Base-by-base conservation (phyloP, 2,888 invertebrate genomes). In the Eilema griseolum region DNA sequence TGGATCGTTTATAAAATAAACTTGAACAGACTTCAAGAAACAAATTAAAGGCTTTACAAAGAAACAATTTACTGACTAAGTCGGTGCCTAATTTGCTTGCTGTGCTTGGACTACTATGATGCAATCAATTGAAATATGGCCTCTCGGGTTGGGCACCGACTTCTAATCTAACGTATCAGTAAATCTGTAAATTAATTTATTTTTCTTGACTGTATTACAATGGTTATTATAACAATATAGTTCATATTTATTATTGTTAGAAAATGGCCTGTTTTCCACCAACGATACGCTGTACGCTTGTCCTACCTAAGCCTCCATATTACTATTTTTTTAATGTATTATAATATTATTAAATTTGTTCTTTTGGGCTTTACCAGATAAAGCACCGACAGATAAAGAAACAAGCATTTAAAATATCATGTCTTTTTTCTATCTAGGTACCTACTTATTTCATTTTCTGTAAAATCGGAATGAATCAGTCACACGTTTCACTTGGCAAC, bases 401-500 rank as follows among this genome's bases (percentile, higher is more conserved):
- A 23, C 57, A 59, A 28, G 20, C 20, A 33, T 33, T 20, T 28
- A 7, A 11, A 61, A 31, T 20, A 14, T 28, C 7, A 16, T 28
- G 14, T n/a, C 60, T 33, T 31, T 20, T 61, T 60, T 61, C 28
- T 31, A 5, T 11, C 20, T 8, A 31, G 28, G 14, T 60, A 60
- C 26, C 16, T 60, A 60, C 26, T 5, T 24, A 26, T 26, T 59
- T 14, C 26, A 63, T 66, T 59, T 59, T 28, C 20, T 28, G 57
- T 37, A 16, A 61, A 65, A 57, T 61, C n/a, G 12, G 28, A 41
- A 59, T 66, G 61, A 81, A 80, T 82, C 76, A 81, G 82, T 82
- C 78, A 79, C 81, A 74, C 81, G 76, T 81, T 82, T 80, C 75
- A 82, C 78, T 85, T 83, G 75, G 83, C 80, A 85, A 81, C 83